These are phyloP conservation scores for Araneus ventricosus DNA, from an alignment of 1,140 invertebrate genomes.

Conservation along the genomic window DNA sequence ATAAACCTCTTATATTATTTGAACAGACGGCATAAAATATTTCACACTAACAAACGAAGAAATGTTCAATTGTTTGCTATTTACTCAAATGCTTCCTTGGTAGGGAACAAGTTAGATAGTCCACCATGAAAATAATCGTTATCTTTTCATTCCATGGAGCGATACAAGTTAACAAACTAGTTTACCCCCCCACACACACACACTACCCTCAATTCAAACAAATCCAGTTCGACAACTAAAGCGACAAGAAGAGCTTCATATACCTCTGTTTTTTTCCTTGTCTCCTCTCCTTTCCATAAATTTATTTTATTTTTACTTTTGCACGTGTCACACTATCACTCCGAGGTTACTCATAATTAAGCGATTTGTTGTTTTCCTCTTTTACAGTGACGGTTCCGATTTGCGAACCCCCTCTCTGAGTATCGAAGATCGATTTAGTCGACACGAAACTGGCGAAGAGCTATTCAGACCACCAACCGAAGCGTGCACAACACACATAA, in stretches of 20 bases:
- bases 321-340: slow-evolving; percentile 5
- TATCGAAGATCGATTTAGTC: slow-evolving; percentile 63
- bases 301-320: slow-evolving; percentile 12
- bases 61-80: not conserved
- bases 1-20: too few species aligned
- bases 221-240: slow-evolving; percentile 24
- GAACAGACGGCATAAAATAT: too few species aligned
- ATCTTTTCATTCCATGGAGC: not conserved
- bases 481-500: not conserved
- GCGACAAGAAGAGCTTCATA: slow-evolving; percentile 14
- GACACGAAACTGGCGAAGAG: slow-evolving; percentile 6
- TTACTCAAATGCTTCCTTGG: not conserved
- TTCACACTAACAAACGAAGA: not conserved
- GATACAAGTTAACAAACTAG: slow-evolving; percentile 18
- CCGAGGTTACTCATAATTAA: slow-evolving; percentile 63
- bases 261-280: not conserved
- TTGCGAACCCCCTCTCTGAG: slow-evolving; percentile 10
- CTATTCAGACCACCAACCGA: slow-evolving; percentile 28
- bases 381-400: slow-evolving; percentile 44
- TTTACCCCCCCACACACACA: not conserved
- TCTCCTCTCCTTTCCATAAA: not conserved
- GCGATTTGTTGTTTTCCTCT: slow-evolving; percentile 64
- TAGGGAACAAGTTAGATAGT: not conserved
- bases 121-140: not conserved
- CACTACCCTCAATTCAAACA: not conserved